Evolutionary conservation across 1,140 invertebrate genomes (phyloP).

Genomic region (Scaptodrosophila lebanonensis): DNA sequence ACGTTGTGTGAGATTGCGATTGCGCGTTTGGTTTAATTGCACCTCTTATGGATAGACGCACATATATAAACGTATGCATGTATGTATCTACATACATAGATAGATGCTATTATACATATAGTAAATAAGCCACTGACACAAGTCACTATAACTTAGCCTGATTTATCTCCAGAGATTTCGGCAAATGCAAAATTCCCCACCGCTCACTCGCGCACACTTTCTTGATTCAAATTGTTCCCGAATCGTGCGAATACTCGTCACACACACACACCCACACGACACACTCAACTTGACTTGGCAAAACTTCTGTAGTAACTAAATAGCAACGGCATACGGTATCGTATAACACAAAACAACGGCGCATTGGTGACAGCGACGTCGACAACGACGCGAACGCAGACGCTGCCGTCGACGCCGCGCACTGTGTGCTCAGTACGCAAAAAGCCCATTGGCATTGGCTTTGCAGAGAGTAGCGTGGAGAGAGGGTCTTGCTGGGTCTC

Average conservation of each 20-base stretch:
- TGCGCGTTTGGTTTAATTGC: no score
- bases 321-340: constrained; percentile 65
- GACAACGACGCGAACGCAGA: constrained; percentile 14
- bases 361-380: constrained; percentile 33
- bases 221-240: no score
- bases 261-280: constrained; percentile 31
- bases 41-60: constrained; percentile 1
- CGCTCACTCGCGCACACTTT: constrained; percentile 6
- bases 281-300: constrained; percentile 69
- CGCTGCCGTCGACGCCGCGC: constrained; percentile 35
- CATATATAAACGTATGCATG: background rate
- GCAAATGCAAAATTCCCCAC: no score
- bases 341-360: constrained; percentile 61
- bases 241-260: no score
- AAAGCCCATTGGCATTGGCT: background rate
- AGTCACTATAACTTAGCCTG: no score
- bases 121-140: constrained; percentile 15
- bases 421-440: no score
- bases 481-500: constrained; percentile 30
- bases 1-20: constrained; percentile 34
- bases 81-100: constrained; percentile 5
- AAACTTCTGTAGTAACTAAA: constrained; percentile 76
- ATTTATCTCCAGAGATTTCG: no score
- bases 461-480: no score
- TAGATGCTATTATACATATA: constrained; percentile 2